Percentiles rank a stretch among this genome's conserved stretches.
phyloP scores from a whole-genome alignment of 1,140 invertebrate species.

The Penaeus indicus region DNA sequence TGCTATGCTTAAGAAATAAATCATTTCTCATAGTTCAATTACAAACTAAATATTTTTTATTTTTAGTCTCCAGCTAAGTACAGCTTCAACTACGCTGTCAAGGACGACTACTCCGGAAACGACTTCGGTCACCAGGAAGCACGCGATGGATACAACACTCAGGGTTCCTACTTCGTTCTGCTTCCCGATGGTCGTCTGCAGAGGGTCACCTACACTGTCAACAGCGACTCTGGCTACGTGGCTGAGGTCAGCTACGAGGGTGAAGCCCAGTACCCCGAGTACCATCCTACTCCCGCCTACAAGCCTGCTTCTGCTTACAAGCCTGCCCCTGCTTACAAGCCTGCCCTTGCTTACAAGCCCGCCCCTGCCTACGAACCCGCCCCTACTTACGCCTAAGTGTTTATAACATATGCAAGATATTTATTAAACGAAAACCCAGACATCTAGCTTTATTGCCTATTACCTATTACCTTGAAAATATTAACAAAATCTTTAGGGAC shows the following conservation, averaged over 20 bases:
- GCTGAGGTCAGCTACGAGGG: conserved; percentile 4
- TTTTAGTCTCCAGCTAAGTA: neutral
- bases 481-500: no score
- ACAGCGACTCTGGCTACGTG: conserved; percentile 7
- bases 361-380: no score
- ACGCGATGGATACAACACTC: neutral
- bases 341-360: no score
- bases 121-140: neutral
- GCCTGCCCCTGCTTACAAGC: neutral
- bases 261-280: conserved; percentile 16
- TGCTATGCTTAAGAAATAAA: neutral
- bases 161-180: neutral
- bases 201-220: neutral
- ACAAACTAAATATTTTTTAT: no score
- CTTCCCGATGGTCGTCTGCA: conserved; percentile 1
- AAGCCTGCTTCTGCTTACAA: neutral
- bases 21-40: neutral
- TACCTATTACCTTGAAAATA: no score
- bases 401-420: no score
- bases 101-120: conserved; percentile 1
- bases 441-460: no score
- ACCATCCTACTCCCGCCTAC: neutral
- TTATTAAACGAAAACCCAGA: no score
- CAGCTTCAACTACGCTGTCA: conserved; percentile 19
- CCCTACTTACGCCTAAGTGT: no score